Percentiles rank a stretch among this genome's conserved stretches.
These are phyloP conservation scores for Venusia cambrica DNA, from an alignment of 2,888 invertebrate species.

Conservation along the genomic window DNA sequence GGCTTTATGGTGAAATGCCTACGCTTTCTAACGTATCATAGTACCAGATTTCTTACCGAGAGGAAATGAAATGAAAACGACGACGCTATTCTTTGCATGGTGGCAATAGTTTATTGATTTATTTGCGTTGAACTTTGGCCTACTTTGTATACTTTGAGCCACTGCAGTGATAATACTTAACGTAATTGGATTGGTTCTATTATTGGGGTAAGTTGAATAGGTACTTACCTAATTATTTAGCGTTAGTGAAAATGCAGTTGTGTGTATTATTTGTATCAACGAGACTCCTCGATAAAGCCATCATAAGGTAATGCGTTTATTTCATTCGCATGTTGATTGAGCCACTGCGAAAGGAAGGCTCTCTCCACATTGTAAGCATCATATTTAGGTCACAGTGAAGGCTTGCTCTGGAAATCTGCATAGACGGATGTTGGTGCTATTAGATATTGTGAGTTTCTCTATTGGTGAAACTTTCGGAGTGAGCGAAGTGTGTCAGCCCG, in stretches of 20 bases:
- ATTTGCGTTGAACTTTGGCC: constrained; percentile 24
- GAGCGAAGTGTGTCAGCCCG: constrained; percentile 68
- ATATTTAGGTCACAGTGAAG: constrained; percentile 71
- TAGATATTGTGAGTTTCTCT: constrained; percentile 77
- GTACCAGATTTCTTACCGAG: constrained; percentile 74
- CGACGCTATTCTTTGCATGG: constrained; percentile 49
- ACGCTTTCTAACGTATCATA: constrained; percentile 76
- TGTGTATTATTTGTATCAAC: too few relatives aligned
- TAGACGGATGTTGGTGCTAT: constrained; percentile 76
- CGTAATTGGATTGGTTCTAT: too few relatives aligned
- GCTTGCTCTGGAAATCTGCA: constrained; percentile 78
- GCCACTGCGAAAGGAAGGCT: constrained; percentile 40
- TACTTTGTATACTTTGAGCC: constrained; percentile 16
- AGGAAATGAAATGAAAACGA: constrained; percentile 76
- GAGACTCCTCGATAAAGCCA: too few relatives aligned
- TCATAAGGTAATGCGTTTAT: too few relatives aligned
- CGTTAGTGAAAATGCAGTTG: constrained; percentile 2
- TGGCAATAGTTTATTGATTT: constrained; percentile 21
- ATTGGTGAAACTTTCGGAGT: constrained; percentile 76
- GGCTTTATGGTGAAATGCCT: constrained; percentile 76
- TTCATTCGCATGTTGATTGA: too few relatives aligned
- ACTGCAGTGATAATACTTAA: background rate
- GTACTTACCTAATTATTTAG: too few relatives aligned
- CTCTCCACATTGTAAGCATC: constrained; percentile 55
- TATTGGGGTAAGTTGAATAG: too few relatives aligned